phyloP scores from a whole-genome alignment of 2,113 vertebrate genomes.

The Rhabdornis inornatus region DNA sequence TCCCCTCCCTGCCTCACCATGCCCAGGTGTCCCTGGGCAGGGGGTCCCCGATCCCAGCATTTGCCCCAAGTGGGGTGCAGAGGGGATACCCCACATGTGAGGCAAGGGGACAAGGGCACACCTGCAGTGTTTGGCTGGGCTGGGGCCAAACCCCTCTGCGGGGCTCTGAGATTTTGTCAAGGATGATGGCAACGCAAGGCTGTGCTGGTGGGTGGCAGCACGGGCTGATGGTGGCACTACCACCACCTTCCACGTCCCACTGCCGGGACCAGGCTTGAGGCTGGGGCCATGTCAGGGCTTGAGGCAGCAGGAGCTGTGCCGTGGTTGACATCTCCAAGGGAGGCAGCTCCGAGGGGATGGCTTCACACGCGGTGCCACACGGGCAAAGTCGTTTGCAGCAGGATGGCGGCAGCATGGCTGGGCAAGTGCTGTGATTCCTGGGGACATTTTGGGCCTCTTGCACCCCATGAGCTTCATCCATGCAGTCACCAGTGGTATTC shows the following conservation, averaged over 20 bases:
- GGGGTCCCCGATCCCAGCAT: rapidly evolving
- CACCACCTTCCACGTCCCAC: background rate
- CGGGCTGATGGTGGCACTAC: background rate
- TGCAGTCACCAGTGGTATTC: rapidly evolving
- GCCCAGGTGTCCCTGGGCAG: background rate
- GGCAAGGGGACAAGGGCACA: background rate
- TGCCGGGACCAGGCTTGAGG: rapidly evolving
- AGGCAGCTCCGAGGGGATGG: rapidly evolving
- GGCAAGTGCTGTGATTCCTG: rapidly evolving
- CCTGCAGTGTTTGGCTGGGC: background rate
- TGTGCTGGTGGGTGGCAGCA: background rate
- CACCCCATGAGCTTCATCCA: rapidly evolving
- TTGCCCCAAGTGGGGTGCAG: rapidly evolving
- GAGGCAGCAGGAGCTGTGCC: background rate
- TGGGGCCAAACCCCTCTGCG: rapidly evolving
- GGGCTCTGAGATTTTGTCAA: background rate
- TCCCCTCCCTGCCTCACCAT: conserved; percentile 13
- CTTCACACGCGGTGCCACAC: rapidly evolving
- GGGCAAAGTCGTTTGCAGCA: background rate
- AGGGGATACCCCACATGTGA: background rate
- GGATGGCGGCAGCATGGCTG: rapidly evolving
- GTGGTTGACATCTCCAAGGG: background rate
- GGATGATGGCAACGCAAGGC: background rate
- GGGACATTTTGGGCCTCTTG: background rate
- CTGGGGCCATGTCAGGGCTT: background rate